phyloP scores from a whole-genome alignment of 2,113 vertebrate genomes.

The Oreochromis niloticus region DNA sequence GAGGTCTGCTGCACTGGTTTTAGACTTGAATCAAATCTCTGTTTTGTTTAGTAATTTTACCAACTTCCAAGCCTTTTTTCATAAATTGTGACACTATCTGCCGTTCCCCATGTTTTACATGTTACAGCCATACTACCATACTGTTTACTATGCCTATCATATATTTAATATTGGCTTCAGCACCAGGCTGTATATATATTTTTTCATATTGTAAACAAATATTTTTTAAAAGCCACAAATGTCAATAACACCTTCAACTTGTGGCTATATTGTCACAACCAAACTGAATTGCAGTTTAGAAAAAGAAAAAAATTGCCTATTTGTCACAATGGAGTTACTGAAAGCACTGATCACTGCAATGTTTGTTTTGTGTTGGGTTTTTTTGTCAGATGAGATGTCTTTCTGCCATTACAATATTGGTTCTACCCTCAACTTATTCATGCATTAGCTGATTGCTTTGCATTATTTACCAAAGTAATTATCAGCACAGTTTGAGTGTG shows the following conservation, averaged over 20 bases:
- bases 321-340: neutral
- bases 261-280: neutral
- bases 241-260: neutral
- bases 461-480: neutral
- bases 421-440: neutral
- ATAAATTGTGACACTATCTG: neutral
- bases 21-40: neutral
- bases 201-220: neutral
- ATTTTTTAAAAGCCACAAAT: neutral
- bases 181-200: neutral
- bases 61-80: neutral
- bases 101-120: neutral
- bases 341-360: neutral
- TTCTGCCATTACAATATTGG: neutral
- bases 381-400: neutral
- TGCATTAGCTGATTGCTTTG: neutral
- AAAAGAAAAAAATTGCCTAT: accelerated
- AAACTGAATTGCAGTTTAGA: neutral
- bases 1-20: neutral
- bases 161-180: neutral
- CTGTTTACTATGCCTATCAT: neutral
- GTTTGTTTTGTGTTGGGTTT: accelerated
- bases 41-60: neutral
- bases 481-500: neutral
- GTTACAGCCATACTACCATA: neutral